Conservation (phyloP, 2,888 invertebrate species). For the Parnassius smintheus region DNA sequence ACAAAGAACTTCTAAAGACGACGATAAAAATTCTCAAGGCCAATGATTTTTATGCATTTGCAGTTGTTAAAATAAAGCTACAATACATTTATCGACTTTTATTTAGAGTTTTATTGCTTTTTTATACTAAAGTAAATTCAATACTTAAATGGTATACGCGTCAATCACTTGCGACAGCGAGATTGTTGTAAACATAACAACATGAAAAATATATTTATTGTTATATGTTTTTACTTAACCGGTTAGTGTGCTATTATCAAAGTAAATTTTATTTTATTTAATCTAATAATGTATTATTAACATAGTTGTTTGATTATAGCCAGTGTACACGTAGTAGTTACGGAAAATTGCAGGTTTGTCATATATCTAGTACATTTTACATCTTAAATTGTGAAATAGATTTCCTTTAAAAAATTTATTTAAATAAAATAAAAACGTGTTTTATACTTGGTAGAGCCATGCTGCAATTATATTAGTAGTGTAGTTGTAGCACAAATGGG, state of each 20-base stretch:
- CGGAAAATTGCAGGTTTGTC: conserved; percentile 21
- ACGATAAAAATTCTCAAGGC: not conserved
- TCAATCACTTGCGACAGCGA: not conserved
- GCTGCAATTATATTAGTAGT: no score
- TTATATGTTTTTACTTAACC: conserved; percentile 28
- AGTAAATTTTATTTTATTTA: not conserved
- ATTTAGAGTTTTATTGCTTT: conserved; percentile 16
- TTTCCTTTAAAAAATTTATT: not conserved
- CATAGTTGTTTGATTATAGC: conserved; percentile 10
- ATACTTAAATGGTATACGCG: conserved; percentile 1
- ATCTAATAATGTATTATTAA: not conserved
- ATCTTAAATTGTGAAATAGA: no score
- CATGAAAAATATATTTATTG: conserved; percentile 6
- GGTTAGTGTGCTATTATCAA: conserved; percentile 17
- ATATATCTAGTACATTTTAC: not conserved
- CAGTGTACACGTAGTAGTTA: conserved; percentile 6
- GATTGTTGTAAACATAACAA: not conserved
- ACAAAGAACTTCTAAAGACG: not conserved
- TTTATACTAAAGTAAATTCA: not conserved
- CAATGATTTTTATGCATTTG: not conserved
- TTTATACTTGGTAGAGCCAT: no score
- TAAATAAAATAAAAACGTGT: no score
- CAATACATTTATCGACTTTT: conserved; percentile 13
- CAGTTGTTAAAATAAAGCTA: conserved; percentile 12
- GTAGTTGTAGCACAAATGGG: no score